Conservation (phyloP, 2,113 vertebrate species). For the Ursus arctos region DNA sequence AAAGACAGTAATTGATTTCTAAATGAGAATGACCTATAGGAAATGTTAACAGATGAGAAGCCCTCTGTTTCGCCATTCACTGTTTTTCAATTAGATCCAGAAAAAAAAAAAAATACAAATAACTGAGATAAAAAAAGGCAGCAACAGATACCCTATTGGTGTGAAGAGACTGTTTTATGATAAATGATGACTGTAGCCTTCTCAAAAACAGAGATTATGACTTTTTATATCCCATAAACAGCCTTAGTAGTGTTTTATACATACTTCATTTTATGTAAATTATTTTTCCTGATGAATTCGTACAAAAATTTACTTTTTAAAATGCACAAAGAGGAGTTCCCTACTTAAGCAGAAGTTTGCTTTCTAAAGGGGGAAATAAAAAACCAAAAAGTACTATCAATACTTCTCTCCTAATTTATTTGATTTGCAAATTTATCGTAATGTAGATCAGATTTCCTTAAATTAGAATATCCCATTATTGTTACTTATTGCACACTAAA, state of each 20-base stretch:
- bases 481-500: not conserved
- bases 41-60: not conserved
- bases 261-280: not conserved
- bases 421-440: not conserved
- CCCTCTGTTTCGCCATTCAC: not conserved
- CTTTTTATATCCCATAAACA: not conserved
- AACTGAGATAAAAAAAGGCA: not conserved
- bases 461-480: not conserved
- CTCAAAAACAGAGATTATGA: not conserved
- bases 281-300: not conserved
- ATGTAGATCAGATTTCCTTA: not conserved
- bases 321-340: not conserved
- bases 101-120: conserved; percentile 33
- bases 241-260: not conserved
- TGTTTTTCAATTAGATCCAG: conserved; percentile 28
- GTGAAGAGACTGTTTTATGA: not conserved
- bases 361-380: not conserved
- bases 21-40: not conserved
- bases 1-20: conserved; percentile 18
- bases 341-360: not conserved
- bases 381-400: not conserved
- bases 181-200: not conserved
- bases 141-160: not conserved
- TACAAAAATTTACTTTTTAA: conserved; percentile 16
- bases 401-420: not conserved